These are phyloP conservation scores for Trichechus manatus DNA, from an alignment of 2,113 vertebrate species.

Conservation along the genomic window DNA sequence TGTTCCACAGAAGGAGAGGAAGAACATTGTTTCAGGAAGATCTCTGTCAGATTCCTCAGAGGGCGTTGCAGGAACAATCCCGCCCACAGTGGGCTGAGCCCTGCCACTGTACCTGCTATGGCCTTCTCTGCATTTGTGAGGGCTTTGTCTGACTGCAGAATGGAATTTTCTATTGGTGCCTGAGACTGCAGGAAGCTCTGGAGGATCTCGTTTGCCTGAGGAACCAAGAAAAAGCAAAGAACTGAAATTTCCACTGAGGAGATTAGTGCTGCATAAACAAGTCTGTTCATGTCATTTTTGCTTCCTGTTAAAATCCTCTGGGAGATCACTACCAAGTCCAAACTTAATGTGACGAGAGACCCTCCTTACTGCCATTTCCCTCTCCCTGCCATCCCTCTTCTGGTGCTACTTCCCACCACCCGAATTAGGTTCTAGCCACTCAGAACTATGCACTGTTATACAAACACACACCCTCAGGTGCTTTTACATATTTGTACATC, in stretches of 20 bases:
- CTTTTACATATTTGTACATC: neutral
- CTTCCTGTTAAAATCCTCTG: neutral
- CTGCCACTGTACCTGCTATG: neutral
- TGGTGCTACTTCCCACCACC: neutral
- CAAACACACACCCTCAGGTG: neutral
- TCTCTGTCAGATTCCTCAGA: neutral
- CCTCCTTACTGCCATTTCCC: neutral
- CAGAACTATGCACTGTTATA: neutral
- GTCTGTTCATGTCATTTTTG: neutral
- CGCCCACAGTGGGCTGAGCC: neutral
- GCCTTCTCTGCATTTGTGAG: slow-evolving; percentile 38
- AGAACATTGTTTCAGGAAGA: neutral
- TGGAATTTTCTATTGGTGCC: neutral
- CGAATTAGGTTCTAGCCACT: neutral
- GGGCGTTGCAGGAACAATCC: neutral
- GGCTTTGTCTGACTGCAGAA: slow-evolving; percentile 61
- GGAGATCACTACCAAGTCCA: neutral
- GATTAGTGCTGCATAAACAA: neutral
- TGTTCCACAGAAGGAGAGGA: neutral
- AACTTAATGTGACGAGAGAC: neutral
- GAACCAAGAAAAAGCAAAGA: neutral
- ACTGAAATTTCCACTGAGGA: neutral
- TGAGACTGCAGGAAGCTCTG: slow-evolving; percentile 55
- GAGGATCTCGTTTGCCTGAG: slow-evolving; percentile 59
- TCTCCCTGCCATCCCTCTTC: neutral